Evolutionary conservation across 1,140 invertebrate species (phyloP).

Genomic region (Dreissena polymorpha): DNA sequence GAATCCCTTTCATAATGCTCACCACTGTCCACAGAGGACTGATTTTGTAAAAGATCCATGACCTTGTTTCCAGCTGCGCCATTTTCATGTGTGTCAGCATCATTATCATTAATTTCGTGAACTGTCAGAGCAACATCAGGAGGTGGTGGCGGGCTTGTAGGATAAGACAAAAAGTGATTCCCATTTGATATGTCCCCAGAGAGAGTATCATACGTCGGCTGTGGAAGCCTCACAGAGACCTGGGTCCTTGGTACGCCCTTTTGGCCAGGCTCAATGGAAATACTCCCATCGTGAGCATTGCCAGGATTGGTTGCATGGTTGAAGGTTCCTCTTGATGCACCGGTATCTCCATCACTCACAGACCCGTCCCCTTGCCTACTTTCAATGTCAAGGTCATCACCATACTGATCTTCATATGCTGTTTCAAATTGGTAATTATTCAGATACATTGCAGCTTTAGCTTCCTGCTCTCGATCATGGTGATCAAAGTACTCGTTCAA

Average conservation of each 20-base stretch:
- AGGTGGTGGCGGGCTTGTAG: too few species aligned
- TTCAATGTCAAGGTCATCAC: neutral
- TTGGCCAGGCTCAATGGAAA: too few species aligned
- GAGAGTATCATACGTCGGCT: too few species aligned
- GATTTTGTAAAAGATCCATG: conserved; percentile 30
- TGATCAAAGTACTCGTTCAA: conserved; percentile 42
- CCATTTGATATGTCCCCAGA: conserved; percentile 42
- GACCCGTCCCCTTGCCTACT: conserved; percentile 27
- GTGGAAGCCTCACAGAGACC: conserved; percentile 46
- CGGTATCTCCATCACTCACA: conserved; percentile 25
- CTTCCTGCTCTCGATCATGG: too few species aligned
- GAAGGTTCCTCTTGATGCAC: neutral
- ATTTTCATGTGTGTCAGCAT: neutral
- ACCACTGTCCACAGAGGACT: neutral
- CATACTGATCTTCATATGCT: neutral
- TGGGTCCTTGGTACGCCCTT: conserved; percentile 35
- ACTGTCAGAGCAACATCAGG: conserved; percentile 12
- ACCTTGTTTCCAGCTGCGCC: conserved; percentile 12
- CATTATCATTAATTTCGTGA: neutral
- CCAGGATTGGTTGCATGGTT: neutral
- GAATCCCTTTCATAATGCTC: too few species aligned
- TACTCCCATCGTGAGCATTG: neutral
- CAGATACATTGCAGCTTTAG: neutral
- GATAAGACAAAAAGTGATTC: conserved; percentile 23
- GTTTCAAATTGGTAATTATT: neutral